Evolutionary conservation across 1,140 invertebrate genomes (phyloP), one percentile per base, ranked within the genome.

Genomic region (Ericerus pela): DNA sequence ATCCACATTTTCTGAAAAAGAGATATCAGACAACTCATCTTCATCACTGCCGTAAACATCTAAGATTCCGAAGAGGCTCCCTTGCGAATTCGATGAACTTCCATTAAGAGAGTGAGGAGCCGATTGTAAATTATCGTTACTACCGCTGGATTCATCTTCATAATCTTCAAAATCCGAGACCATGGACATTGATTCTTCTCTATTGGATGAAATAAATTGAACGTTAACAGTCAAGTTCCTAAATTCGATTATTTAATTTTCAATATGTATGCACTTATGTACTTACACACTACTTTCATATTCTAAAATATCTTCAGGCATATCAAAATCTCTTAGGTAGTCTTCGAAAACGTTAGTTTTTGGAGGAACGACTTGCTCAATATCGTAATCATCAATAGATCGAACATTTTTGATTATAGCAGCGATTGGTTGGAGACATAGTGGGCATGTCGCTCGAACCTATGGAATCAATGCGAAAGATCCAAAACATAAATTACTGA

Each of bases 351-450:
- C 41, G 26, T 47, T 24, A 22, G 12, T 24, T 47, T 4, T 2
- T 14, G 41, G 41, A 5, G 41, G 41, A 24, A 22, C 20, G 4
- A 47, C 41, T 47, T 47, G 8, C 3, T 22, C 11, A 14, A 47
- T 24, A 47, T 47, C 41, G 20, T 47, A 47, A 24, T 47, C 41
- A 14, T 47, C 41, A 10, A 24, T 18, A 47, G 41, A 47, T 47
- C 41, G 22, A 5, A 47, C 26, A 47, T 47, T 47, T 12, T 47
- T 18, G 11, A 47, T 12, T 22, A 47, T 47, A 8, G 10, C 14
- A 22, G 41, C 26, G 16, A 47, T 47, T 24, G 41, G 41, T 47
- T 24, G 10, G 4, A 47, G 8, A 47, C 41, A 47, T 16, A 47
- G 26, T 22, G 41, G 41, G 26, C 41, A 47, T 4, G 26, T 24